A percentile compares a stretch with the other conserved stretches of the same genome.
phyloP scores from a whole-genome alignment of 2,113 vertebrate genomes.

The Sapajus apella region DNA sequence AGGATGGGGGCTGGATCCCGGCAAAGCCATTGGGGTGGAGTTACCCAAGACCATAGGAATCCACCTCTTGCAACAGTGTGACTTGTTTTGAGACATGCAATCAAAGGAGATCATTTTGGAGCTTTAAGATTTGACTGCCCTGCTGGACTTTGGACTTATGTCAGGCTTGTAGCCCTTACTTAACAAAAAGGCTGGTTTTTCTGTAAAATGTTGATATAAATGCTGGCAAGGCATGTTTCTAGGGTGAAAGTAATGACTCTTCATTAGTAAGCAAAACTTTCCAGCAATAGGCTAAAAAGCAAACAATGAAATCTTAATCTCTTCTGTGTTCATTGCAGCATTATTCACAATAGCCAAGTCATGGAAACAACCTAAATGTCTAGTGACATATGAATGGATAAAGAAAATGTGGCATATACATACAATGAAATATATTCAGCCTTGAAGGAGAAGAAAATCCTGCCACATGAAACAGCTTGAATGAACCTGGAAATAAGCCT shows the following conservation, averaged over 20 bases:
- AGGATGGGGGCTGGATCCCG: no score
- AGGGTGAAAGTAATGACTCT: neutral
- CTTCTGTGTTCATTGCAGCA: accelerated
- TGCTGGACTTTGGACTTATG: no score
- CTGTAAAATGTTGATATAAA: neutral
- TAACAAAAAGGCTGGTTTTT: neutral
- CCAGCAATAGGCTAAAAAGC: neutral
- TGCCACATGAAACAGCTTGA: neutral
- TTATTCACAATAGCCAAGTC: neutral
- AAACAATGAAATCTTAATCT: neutral
- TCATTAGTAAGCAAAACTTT: neutral
- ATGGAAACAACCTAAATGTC: neutral
- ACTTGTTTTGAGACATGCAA: no score
- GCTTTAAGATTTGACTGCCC: no score
- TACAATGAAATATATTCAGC: neutral
- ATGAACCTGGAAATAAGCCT: neutral
- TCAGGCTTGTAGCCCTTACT: no score
- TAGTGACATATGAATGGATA: neutral
- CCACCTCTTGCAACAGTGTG: no score
- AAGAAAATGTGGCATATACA: neutral
- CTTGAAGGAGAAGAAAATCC: neutral
- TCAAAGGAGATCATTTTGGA: no score
- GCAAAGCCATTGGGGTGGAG: no score
- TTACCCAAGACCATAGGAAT: no score
- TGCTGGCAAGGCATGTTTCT: neutral